Evolutionary conservation across 2,797 vertebrate species (phyloP).

Genomic region (Melanotaenia nigrans): DNA sequence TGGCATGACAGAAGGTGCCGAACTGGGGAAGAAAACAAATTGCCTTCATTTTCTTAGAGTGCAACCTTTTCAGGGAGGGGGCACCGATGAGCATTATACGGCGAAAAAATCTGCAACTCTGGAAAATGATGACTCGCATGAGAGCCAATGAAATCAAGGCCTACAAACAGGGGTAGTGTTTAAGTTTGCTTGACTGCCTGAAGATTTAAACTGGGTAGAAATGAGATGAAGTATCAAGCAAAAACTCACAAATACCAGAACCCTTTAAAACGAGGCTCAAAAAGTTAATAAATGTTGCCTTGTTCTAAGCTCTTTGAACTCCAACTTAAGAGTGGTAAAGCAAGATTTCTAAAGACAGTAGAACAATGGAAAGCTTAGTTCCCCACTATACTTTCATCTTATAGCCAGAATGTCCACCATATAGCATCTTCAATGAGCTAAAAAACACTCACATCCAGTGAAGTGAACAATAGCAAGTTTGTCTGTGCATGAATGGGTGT

Average conservation of each 20-base stretch:
- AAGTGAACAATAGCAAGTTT: background rate
- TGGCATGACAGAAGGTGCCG: constrained; percentile 66
- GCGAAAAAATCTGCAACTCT: constrained; percentile 56
- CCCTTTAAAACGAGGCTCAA: background rate
- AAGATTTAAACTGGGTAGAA: background rate
- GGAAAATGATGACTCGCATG: constrained; percentile 51
- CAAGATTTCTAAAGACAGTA: constrained; percentile 26
- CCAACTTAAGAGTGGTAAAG: constrained; percentile 8
- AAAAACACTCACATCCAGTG: background rate
- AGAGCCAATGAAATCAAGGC: constrained; percentile 41
- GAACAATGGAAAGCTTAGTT: constrained; percentile 36
- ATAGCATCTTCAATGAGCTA: constrained; percentile 8
- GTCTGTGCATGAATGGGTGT: background rate
- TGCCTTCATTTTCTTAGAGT: constrained; percentile 75
- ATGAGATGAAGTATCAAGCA: background rate
- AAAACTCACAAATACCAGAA: no score
- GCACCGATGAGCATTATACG: constrained; percentile 45
- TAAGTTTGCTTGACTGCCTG: constrained; percentile 2
- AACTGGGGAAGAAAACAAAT: constrained; percentile 72
- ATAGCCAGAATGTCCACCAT: constrained; percentile 20
- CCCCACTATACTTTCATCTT: constrained; percentile 48
- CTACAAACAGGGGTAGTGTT: constrained; percentile 2
- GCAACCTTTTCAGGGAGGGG: constrained; percentile 70
- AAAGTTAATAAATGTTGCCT: background rate
- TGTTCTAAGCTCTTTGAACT: constrained; percentile 47